These are phyloP conservation scores for Porites australiensis DNA, from an alignment of 64 coral and sea anemone species.

Conservation along the genomic window DNA sequence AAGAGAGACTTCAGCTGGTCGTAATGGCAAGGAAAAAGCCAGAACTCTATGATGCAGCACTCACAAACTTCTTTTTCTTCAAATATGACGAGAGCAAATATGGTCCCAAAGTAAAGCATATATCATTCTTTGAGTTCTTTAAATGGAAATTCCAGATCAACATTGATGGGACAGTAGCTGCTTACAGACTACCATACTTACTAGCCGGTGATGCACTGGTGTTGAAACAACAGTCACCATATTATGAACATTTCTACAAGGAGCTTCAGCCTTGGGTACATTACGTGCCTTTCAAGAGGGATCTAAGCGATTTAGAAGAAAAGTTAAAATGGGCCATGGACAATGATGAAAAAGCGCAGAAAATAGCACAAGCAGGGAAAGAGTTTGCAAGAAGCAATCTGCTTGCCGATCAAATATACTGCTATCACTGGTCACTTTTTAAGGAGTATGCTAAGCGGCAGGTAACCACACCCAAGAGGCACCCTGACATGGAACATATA, in stretches of 20 bases:
- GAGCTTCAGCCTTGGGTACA: conserved; percentile 90
- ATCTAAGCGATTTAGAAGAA: conserved; percentile 83
- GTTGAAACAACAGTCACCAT: conserved; percentile 89
- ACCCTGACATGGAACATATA: conserved; percentile 89
- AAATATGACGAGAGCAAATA: conserved; percentile 96
- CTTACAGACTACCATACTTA: conserved; percentile 90
- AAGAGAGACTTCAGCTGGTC: conserved; percentile 94
- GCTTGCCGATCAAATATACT: conserved; percentile 82
- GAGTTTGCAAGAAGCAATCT: conserved; percentile 77
- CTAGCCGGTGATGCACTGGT: conserved; percentile 90
- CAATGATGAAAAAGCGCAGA: conserved; percentile 88
- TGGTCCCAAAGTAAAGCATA: conserved; percentile 91
- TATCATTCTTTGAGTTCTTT: conserved; percentile 99
- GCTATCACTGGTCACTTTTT: conserved; percentile 90
- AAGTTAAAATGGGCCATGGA: conserved; percentile 90
- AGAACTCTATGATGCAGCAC: conserved; percentile 88
- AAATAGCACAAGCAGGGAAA: conserved; percentile 83
- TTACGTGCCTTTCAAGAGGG: conserved; percentile 97
- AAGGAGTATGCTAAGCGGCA: conserved; percentile 89
- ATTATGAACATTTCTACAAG: conserved; percentile 99
- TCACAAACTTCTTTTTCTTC: conserved; percentile 99
- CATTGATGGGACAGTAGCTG: conserved; percentile 98
- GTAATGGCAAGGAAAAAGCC: conserved; percentile 93
- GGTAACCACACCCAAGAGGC: conserved; percentile 82
- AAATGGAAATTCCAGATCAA: conserved; percentile 99